These are phyloP conservation scores for Picathartes gymnocephalus DNA, from an alignment of 2,113 vertebrate species.

Conservation along the genomic window DNA sequence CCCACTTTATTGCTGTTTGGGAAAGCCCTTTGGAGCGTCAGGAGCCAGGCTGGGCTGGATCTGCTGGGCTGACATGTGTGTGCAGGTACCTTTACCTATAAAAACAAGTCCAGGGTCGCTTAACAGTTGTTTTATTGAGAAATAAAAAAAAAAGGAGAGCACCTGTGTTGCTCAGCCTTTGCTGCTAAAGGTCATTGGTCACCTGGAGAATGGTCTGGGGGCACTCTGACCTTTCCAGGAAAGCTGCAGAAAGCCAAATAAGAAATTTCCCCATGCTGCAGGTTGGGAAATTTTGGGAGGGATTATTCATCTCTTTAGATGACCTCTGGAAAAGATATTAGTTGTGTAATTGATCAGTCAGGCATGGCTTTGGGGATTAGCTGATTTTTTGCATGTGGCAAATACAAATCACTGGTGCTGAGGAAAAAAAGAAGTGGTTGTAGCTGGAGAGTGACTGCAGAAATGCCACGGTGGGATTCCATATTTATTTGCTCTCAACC, in stretches of 20 bases:
- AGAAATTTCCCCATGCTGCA: neutral
- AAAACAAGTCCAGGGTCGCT: neutral
- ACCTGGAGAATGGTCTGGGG: neutral
- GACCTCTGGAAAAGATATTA: neutral
- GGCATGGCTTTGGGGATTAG: constrained; percentile 11
- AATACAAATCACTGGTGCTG: constrained; percentile 2
- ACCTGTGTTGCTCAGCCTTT: neutral
- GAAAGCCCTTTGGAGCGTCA: neutral
- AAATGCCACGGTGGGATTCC: constrained; percentile 42
- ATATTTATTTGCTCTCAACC: constrained; percentile 34
- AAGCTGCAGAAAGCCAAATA: neutral
- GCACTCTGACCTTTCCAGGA: constrained; percentile 17
- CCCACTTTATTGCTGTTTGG: neutral
- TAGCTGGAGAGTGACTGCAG: neutral
- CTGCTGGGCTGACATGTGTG: neutral
- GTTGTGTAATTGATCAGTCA: constrained; percentile 25
- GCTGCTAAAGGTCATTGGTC: neutral
- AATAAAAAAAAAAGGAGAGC: neutral
- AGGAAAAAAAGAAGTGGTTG: neutral
- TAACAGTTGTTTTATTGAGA: neutral
- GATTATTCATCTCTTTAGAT: constrained; percentile 18
- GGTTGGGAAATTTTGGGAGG: neutral
- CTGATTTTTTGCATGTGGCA: constrained; percentile 22
- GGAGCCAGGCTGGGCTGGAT: neutral
- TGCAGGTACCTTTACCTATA: neutral